Evolutionary conservation across 2,888 invertebrate species (phyloP).

Genomic region (Chromoteleia sp.): DNA sequence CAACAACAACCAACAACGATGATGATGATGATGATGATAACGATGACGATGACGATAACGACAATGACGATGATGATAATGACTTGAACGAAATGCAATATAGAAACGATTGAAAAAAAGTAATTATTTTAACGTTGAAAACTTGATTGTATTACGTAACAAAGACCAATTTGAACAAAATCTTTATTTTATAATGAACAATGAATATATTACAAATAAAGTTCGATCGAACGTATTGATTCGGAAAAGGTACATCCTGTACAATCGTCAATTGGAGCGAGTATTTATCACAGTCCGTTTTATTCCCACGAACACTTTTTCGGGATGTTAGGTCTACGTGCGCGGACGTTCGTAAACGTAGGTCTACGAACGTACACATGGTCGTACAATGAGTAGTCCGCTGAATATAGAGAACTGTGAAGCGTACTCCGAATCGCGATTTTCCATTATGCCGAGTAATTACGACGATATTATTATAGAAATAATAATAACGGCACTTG

Average conservation of each 20-base stretch:
- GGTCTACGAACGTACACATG: background rate
- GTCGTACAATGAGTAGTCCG: slow-evolving; percentile 28
- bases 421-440: slow-evolving; percentile 34
- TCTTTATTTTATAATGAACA: no score
- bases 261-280: slow-evolving; percentile 21
- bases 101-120: no score
- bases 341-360: no score
- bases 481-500: slow-evolving; percentile 59
- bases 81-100: no score
- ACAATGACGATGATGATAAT: no score
- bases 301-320: slow-evolving; percentile 31
- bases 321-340: background rate
- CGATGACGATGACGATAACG: no score
- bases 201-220: no score
- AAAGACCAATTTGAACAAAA: no score
- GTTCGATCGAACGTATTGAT: background rate
- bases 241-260: slow-evolving; percentile 12
- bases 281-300: slow-evolving; percentile 24
- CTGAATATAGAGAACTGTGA: slow-evolving; percentile 28
- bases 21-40: no score
- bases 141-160: no score
- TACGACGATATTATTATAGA: slow-evolving; percentile 62
- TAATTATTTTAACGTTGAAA: no score
- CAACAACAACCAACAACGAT: no score
- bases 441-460: slow-evolving; percentile 60